phyloP scores from a whole-genome alignment of 64 coral and sea anemone genomes.

The Montipora sp. region DNA sequence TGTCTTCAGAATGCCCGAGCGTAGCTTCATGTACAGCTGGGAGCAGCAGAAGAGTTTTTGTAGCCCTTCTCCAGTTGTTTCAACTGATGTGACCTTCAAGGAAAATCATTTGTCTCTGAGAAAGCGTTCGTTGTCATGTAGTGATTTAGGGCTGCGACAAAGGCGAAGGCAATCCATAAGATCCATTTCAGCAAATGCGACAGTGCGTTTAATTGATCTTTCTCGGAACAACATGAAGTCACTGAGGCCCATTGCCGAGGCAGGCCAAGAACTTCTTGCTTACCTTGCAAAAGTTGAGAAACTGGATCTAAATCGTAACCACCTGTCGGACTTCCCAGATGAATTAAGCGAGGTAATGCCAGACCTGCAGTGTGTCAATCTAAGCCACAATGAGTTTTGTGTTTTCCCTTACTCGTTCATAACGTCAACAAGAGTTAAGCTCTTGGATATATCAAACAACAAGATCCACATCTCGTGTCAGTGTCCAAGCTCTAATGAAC shows the following conservation, averaged over 20 bases:
- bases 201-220: slow-evolving; percentile 81
- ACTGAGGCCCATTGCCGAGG: slow-evolving; percentile 59
- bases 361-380: slow-evolving; percentile 58
- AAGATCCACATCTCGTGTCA: slow-evolving; percentile 26
- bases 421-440: slow-evolving; percentile 30
- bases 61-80: not conserved
- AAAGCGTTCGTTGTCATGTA: not conserved
- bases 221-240: slow-evolving; percentile 80
- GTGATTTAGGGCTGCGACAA: not conserved
- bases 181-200: slow-evolving; percentile 45
- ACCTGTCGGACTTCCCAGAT: slow-evolving; percentile 67
- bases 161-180: slow-evolving; percentile 45
- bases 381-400: slow-evolving; percentile 81
- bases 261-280: slow-evolving; percentile 32
- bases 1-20: slow-evolving; percentile 63
- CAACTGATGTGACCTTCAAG: not conserved
- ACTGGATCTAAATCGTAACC: slow-evolving; percentile 89
- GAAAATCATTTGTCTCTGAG: not conserved
- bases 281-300: slow-evolving; percentile 78
- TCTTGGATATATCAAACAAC: slow-evolving; percentile 81
- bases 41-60: not conserved
- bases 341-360: slow-evolving; percentile 82
- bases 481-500: not conserved
- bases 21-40: slow-evolving; percentile 68
- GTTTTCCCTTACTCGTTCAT: slow-evolving; percentile 67